These are phyloP conservation scores for Zygogramma bicolorata DNA, from an alignment of 2,888 invertebrate species.

Conservation along the genomic window DNA sequence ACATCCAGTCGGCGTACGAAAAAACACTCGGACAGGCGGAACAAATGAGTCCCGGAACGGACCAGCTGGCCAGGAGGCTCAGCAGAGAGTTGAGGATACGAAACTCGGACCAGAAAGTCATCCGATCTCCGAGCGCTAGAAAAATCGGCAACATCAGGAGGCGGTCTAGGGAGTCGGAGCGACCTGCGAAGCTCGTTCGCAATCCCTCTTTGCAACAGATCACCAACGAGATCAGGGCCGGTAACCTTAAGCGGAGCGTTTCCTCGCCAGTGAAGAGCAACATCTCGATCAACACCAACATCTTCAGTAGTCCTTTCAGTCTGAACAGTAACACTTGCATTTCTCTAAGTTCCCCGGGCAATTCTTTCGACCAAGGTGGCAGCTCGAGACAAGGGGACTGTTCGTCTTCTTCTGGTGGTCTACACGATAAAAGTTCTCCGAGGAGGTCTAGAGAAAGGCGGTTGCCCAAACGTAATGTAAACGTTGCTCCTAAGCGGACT, in stretches of 20 bases:
- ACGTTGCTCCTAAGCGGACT: slow-evolving; percentile 25
- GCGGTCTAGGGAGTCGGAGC: slow-evolving; percentile 73
- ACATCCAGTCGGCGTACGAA: slow-evolving; percentile 80
- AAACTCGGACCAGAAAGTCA: slow-evolving; percentile 77
- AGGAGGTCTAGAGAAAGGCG: slow-evolving; percentile 26
- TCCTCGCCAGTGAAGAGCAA: slow-evolving; percentile 53
- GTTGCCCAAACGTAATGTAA: slow-evolving; percentile 22
- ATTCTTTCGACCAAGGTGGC: background rate
- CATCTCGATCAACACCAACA: slow-evolving; percentile 21
- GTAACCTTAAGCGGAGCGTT: slow-evolving; percentile 22
- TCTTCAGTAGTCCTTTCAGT: slow-evolving; percentile 17
- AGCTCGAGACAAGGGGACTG: background rate
- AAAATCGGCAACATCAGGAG: slow-evolving; percentile 83
- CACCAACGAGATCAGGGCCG: slow-evolving; percentile 37
- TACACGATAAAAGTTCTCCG: slow-evolving; percentile 22
- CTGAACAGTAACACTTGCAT: slow-evolving; percentile 16
- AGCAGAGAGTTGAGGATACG: slow-evolving; percentile 82
- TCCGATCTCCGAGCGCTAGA: slow-evolving; percentile 81
- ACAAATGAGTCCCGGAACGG: slow-evolving; percentile 75
- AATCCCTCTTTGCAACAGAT: slow-evolving; percentile 32
- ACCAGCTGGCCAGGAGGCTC: slow-evolving; percentile 77
- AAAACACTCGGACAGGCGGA: slow-evolving; percentile 79
- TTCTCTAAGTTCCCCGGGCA: slow-evolving; percentile 5
- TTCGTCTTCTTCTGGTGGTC: background rate
- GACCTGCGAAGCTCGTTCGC: slow-evolving; percentile 20